Evolutionary conservation across 2,797 vertebrate species (phyloP).

Genomic region (Bufotes viridis): DNA sequence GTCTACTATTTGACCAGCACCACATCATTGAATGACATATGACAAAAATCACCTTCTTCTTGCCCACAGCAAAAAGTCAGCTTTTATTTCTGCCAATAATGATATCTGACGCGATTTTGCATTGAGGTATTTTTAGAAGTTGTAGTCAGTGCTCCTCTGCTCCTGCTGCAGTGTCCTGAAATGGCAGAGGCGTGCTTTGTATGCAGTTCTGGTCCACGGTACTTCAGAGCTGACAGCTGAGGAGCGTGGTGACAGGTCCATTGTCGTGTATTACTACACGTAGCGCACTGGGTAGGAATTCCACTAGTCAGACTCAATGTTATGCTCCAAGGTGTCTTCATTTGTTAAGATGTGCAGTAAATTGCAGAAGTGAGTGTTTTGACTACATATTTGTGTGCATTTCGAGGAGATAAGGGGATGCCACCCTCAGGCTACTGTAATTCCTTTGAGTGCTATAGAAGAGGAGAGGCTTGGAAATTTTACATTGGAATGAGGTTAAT

Average conservation of each 20-base stretch:
- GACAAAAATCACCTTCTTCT: background rate
- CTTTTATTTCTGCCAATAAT: background rate
- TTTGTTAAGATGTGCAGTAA: background rate
- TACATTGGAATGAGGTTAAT: background rate
- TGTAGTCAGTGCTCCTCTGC: conserved; percentile 4
- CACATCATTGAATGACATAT: background rate
- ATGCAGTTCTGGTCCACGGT: background rate
- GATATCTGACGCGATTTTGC: background rate
- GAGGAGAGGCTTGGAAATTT: too few species aligned
- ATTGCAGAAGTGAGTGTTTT: background rate
- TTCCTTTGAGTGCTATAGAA: too few species aligned
- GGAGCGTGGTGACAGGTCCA: background rate
- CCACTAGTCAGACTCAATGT: background rate
- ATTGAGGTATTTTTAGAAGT: background rate
- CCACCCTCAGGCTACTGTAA: too few species aligned
- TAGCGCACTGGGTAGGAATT: background rate
- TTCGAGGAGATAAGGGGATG: too few species aligned
- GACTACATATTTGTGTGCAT: too few species aligned
- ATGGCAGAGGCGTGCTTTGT: background rate
- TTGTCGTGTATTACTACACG: background rate
- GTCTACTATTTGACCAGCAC: too few species aligned
- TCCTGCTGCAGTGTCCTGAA: background rate
- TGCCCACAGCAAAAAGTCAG: background rate
- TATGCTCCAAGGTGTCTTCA: background rate
- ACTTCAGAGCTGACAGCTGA: background rate